Evolutionary conservation across 1,140 invertebrate genomes (phyloP).

Genomic region (Ladona fulva): DNA sequence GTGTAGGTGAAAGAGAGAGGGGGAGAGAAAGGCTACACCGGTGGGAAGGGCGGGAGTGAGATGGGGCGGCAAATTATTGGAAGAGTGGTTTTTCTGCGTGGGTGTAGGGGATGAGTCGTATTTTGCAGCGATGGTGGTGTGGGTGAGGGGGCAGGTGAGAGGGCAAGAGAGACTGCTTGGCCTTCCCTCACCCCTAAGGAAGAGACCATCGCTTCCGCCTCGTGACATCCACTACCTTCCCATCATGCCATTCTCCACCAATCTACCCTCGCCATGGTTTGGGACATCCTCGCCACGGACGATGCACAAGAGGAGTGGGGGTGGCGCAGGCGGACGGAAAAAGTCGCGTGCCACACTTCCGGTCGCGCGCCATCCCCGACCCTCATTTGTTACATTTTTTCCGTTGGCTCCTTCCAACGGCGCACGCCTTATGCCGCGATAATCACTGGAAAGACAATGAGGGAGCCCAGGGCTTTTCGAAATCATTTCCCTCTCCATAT

Average conservation of each 20-base stretch:
- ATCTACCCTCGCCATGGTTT: not conserved
- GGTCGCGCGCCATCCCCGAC: not conserved
- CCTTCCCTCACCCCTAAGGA: not conserved
- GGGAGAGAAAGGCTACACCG: not conserved
- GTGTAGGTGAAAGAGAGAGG: not conserved
- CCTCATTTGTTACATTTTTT: not conserved
- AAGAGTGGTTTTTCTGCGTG: not conserved
- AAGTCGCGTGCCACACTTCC: not conserved
- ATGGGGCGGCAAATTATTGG: not conserved
- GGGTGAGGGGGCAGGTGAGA: not conserved
- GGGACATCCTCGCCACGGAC: not conserved
- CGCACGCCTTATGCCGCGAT: not conserved
- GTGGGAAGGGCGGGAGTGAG: not conserved
- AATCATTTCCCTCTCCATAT: not conserved
- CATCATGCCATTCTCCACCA: not conserved
- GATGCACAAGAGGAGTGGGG: not conserved
- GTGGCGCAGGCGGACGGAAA: not conserved
- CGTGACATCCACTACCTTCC: not conserved
- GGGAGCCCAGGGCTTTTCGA: not conserved
- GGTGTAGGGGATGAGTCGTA: not conserved
- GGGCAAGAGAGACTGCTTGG: not conserved
- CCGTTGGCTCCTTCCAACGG: not conserved
- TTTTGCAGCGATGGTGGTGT: not conserved
- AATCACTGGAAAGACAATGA: not conserved
- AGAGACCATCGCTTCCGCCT: not conserved